These are phyloP conservation scores for Apis cerana DNA, from an alignment of 1,140 invertebrate species.

Conservation along the genomic window DNA sequence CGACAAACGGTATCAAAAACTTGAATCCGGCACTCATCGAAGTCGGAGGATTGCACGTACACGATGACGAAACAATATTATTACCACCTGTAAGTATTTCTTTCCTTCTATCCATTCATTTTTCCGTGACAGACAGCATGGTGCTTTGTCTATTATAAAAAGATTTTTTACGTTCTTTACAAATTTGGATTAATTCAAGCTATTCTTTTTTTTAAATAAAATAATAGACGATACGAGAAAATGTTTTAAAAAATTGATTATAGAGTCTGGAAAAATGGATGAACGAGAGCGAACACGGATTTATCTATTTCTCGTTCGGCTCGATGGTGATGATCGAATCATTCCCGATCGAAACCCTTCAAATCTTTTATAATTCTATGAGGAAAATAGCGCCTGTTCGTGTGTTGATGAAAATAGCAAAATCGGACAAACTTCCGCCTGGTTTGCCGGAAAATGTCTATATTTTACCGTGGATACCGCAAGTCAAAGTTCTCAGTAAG, in stretches of 20 bases:
- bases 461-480: constrained; percentile 37
- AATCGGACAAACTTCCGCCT: constrained; percentile 53
- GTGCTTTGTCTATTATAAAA: too few relatives aligned
- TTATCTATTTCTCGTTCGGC: constrained; percentile 88
- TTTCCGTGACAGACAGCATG: too few relatives aligned
- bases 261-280: constrained; percentile 86
- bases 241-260: constrained; percentile 22
- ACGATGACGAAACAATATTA: constrained; percentile 60
- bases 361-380: constrained; percentile 84
- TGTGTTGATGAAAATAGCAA: constrained; percentile 68
- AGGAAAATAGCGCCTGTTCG: constrained; percentile 74
- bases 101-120: neutral
- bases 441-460: constrained; percentile 60
- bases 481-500: constrained; percentile 56
- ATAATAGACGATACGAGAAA: neutral
- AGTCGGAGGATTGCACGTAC: constrained; percentile 83
- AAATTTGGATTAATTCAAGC: too few relatives aligned
- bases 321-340: constrained; percentile 85
- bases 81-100: constrained; percentile 57
- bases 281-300: constrained; percentile 85
- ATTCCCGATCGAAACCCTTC: constrained; percentile 82
- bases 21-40: constrained; percentile 81
- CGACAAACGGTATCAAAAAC: constrained; percentile 79
- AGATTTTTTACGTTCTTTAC: too few relatives aligned
- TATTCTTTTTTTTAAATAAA: too few relatives aligned